Evolutionary conservation across 2,888 invertebrate species (phyloP), one percentile per base, ranked within the genome.

Genomic region (Chelonus formosanus): DNA sequence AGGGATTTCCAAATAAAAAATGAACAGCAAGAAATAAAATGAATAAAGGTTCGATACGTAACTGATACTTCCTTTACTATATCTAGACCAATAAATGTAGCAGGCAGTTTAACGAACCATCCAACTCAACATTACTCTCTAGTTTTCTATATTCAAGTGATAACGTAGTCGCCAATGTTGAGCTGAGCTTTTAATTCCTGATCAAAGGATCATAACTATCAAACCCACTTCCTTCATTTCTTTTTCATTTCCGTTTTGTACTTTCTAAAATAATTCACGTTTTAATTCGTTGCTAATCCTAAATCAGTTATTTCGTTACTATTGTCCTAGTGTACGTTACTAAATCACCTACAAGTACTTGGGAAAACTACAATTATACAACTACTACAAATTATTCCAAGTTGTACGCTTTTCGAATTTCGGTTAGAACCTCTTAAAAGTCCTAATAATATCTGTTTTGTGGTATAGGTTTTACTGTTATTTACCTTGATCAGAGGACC

Each of bases 51-150:
- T 81, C 76, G 80, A 79, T 77, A 78, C 71, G 76, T 75, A 76
- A 47, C 32, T 31, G 36, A 40, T 53, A 59, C 73, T 75, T 74
- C 63, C 75, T 77, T 80, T 81, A 76, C 71, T 20, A 20, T 20
- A 20, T 20, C 75, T 75, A 50, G 53, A 75, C 77, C 81, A 78
- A 81, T 83, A 81, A 80, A 82, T 79, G 79, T 75, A 74, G 73
- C 75, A 75, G 81, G 81, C 82, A 81, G 82, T 78, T 82, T 81
- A 83, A 83, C 81, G 82, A 82, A 83, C 82, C 79, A 75, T 74
- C 54, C 31, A 34, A 56, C 7, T 35, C 47, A 60, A 32, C 32
- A n/a, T 44, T 20, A 8, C 45, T 36, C 50, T 53, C 59, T 36
- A 5, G 45, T 34, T 54, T n/a, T 43, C 44, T 10, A 59, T 65